Evolutionary conservation across 2,113 vertebrate genomes (phyloP).

Genomic region (Gallinago paraguaiae): DNA sequence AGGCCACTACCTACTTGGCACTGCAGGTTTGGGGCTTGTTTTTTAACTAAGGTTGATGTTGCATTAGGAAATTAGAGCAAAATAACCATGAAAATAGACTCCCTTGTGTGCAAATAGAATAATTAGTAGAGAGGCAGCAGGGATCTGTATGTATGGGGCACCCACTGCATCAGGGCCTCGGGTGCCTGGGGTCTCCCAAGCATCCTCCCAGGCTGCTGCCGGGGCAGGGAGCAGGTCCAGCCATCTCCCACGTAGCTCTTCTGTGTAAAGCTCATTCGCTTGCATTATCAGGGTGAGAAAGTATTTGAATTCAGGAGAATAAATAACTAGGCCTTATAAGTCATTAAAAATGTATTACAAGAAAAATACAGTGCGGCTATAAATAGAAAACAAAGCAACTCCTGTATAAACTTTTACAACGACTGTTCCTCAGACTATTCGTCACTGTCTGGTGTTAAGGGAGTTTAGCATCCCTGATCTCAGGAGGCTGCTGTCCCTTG

Average conservation of each 20-base stretch:
- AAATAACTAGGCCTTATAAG: constrained; percentile 60
- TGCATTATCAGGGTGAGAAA: neutral
- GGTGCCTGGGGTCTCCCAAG: neutral
- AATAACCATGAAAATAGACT: neutral
- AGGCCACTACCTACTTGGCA: neutral
- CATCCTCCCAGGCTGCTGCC: neutral
- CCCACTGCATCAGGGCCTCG: neutral
- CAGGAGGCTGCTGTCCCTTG: neutral
- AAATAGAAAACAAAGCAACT: constrained; percentile 64
- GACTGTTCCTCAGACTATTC: neutral
- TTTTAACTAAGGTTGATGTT: neutral
- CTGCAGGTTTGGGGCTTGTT: neutral
- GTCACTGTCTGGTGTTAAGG: neutral
- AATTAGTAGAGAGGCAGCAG: neutral
- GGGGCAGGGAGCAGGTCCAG: neutral
- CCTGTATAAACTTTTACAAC: constrained; percentile 23
- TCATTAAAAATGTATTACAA: constrained; percentile 66
- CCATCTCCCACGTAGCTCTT: neutral
- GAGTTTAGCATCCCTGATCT: neutral
- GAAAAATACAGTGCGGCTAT: constrained; percentile 21
- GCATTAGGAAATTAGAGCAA: neutral
- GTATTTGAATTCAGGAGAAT: constrained; percentile 46
- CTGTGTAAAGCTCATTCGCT: neutral
- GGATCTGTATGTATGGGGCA: neutral
- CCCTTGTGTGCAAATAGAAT: neutral